A percentile compares a stretch with the other conserved stretches of the same genome.
phyloP scores from a whole-genome alignment of 2,888 invertebrate species.

The Phoenoteleia sp. region DNA sequence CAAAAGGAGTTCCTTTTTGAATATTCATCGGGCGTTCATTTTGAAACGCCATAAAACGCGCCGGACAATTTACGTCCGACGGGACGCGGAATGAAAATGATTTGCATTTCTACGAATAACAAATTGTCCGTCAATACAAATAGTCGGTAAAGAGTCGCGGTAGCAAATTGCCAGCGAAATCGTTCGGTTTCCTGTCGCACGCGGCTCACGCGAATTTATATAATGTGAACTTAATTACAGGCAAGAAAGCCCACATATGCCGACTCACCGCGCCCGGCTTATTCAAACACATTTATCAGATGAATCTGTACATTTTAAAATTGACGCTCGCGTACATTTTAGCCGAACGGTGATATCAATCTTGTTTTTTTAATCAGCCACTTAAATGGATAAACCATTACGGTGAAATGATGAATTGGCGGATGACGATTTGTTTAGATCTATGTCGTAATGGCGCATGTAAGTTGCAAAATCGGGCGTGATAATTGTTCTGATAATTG shows the following conservation, averaged over 20 bases:
- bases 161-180: conserved; percentile 30
- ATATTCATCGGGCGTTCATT: conserved; percentile 17
- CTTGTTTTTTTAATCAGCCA: too few species aligned
- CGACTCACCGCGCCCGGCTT: conserved; percentile 24
- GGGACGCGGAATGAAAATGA: neutral
- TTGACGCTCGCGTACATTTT: too few species aligned
- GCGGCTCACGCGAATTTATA: conserved; percentile 13
- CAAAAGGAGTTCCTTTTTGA: conserved; percentile 7
- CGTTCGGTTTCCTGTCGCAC: conserved; percentile 27
- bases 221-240: conserved; percentile 37
- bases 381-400: too few species aligned
- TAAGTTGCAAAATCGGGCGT: too few species aligned
- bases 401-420: too few species aligned
- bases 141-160: conserved; percentile 6
- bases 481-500: too few species aligned
- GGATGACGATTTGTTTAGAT: too few species aligned
- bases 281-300: conserved; percentile 17
- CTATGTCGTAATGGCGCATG: too few species aligned
- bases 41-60: neutral
- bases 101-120: conserved; percentile 15
- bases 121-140: conserved; percentile 11
- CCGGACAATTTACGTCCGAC: conserved; percentile 8
- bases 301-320: neutral
- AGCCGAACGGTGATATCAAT: too few species aligned
- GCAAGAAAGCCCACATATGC: conserved; percentile 1